Percentiles rank a stretch among this genome's conserved stretches.
phyloP scores from a whole-genome alignment of 2,888 invertebrate genomes.

The Dryobotodes eremita region DNA sequence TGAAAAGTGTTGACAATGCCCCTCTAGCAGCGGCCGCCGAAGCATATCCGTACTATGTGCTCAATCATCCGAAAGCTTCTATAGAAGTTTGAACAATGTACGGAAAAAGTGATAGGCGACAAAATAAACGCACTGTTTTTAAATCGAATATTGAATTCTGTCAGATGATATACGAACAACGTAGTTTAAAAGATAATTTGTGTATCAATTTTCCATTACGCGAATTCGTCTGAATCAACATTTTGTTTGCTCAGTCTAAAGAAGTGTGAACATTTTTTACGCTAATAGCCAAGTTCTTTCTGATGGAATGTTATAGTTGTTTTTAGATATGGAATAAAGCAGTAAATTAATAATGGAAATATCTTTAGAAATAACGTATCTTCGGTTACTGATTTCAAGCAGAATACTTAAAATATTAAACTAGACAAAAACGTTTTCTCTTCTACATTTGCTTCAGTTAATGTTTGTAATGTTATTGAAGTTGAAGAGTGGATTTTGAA shows the following conservation, averaged over 20 bases:
- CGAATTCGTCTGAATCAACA: slow-evolving; percentile 20
- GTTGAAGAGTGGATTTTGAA: too few relatives aligned
- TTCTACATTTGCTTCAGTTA: too few relatives aligned
- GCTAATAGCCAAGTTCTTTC: neutral
- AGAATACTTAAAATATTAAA: too few relatives aligned
- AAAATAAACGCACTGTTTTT: neutral
- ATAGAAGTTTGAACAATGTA: neutral
- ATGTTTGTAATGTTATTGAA: too few relatives aligned
- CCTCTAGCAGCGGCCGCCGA: neutral
- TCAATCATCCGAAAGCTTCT: neutral
- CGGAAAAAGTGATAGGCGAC: neutral
- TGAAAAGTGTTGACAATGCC: neutral
- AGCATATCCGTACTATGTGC: neutral
- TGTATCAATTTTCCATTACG: slow-evolving; percentile 40
- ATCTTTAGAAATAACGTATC: too few relatives aligned
- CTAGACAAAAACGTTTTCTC: too few relatives aligned
- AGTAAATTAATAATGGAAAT: neutral
- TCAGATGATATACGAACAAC: slow-evolving; percentile 18
- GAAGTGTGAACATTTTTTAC: slow-evolving; percentile 1
- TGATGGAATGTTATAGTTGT: neutral
- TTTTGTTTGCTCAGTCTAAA: neutral
- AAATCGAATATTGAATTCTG: slow-evolving; percentile 6
- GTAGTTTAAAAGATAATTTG: slow-evolving; percentile 22
- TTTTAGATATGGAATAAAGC: neutral
- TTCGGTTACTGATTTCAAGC: too few relatives aligned